phyloP scores from a whole-genome alignment of 2,888 invertebrate genomes.

The Carpatolechia fugitivella region DNA sequence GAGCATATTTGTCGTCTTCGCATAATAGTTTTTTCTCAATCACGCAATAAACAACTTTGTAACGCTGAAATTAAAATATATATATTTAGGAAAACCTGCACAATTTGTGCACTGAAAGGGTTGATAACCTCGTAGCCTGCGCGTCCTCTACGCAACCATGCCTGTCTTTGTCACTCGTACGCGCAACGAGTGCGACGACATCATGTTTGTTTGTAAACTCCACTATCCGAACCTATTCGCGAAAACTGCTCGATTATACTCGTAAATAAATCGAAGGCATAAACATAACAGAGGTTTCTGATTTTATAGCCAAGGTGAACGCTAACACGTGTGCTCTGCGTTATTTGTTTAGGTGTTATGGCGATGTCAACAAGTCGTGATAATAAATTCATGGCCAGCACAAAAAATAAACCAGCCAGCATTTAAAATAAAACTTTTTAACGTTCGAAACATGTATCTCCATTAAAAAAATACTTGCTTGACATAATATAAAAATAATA shows the following conservation, averaged over 20 bases:
- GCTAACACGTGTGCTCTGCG: background rate
- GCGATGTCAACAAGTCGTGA: background rate
- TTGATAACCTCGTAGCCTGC: conserved; percentile 59
- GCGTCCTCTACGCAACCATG: conserved; percentile 40
- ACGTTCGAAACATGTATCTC: too few relatives aligned
- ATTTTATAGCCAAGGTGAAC: background rate
- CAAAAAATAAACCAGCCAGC: too few relatives aligned
- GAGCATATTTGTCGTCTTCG: too few relatives aligned
- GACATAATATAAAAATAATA: too few relatives aligned
- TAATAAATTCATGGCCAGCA: background rate
- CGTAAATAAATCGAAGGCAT: background rate
- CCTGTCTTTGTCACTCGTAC: conserved; percentile 42
- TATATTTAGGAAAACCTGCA: background rate
- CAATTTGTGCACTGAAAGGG: conserved; percentile 55
- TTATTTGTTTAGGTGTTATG: conserved; percentile 12
- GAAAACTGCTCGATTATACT: background rate
- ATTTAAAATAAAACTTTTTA: too few relatives aligned
- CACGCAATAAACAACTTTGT: too few relatives aligned
- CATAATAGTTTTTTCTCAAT: too few relatives aligned
- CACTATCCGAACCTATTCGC: conserved; percentile 30
- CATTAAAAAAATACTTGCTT: too few relatives aligned
- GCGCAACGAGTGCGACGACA: conserved; percentile 44
- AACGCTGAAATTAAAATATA: too few relatives aligned
- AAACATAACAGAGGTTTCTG: too few relatives aligned
- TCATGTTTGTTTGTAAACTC: conserved; percentile 65